Evolutionary conservation across 2,888 invertebrate genomes (phyloP).

Genomic region (Iphiclides podalirius): DNA sequence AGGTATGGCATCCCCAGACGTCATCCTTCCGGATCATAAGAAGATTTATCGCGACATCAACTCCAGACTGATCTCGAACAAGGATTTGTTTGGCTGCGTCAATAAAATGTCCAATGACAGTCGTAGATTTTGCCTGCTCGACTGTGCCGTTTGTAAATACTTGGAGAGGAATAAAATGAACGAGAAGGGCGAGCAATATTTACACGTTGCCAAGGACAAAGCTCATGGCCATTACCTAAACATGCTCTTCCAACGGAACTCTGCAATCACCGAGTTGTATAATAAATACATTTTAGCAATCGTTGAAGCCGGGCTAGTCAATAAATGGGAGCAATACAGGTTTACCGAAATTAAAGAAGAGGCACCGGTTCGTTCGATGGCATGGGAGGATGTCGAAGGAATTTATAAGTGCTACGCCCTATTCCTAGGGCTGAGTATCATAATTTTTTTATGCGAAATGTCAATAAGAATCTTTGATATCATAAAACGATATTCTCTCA

Average conservation of each 20-base stretch:
- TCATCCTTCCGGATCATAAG: slow-evolving; percentile 58
- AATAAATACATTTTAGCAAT: slow-evolving; percentile 52
- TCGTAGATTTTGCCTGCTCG: slow-evolving; percentile 60
- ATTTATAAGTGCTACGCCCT: slow-evolving; percentile 52
- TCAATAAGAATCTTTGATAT: slow-evolving; percentile 9
- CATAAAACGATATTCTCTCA: background rate
- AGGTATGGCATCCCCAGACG: slow-evolving; percentile 67
- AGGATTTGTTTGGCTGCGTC: slow-evolving; percentile 51
- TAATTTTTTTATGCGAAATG: slow-evolving; percentile 51
- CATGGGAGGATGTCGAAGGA: slow-evolving; percentile 50
- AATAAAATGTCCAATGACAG: slow-evolving; percentile 49
- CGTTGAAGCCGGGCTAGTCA: slow-evolving; percentile 62
- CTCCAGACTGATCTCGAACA: slow-evolving; percentile 47
- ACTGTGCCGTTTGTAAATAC: slow-evolving; percentile 63
- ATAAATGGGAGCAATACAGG: slow-evolving; percentile 67
- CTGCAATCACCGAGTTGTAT: slow-evolving; percentile 49
- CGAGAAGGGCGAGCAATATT: slow-evolving; percentile 59
- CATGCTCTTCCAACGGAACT: slow-evolving; percentile 54
- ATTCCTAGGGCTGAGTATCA: slow-evolving; percentile 36
- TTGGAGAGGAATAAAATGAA: slow-evolving; percentile 54
- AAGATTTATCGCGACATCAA: slow-evolving; percentile 54
- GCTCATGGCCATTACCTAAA: slow-evolving; percentile 64
- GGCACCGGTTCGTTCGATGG: slow-evolving; percentile 47
- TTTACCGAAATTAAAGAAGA: slow-evolving; percentile 60
- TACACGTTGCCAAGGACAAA: slow-evolving; percentile 63